Evolutionary conservation across 2,888 invertebrate species (phyloP), one percentile per base, ranked within the genome.

Genomic region (Clivina fossor): DNA sequence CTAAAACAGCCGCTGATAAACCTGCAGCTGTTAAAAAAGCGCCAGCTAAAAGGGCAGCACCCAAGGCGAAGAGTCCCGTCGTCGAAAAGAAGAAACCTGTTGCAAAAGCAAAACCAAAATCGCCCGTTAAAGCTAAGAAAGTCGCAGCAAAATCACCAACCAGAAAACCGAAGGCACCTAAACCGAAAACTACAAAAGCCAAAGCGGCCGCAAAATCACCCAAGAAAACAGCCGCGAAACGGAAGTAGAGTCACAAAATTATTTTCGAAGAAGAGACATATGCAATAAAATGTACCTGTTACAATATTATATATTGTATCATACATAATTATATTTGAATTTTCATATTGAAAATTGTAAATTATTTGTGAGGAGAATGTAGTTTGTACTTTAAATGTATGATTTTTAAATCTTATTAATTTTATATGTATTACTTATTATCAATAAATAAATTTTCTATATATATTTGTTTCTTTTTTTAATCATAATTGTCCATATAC

Each of bases 141-240:
- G 46, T 38, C 9, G 54, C 58, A 4, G 56, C 50, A 0, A 58
- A 47, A 1, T 66, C 46, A 0, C 70, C 58, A 1, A 62, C 66
- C 2, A 71, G 70, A 57, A 74, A 73, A 43, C 70, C 74, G 0
- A 74, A 70, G 56, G 68, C 73, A 2, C 72, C 74, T 4, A 74
- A 72, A 46, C 70, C 73, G 9, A 72, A 71, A 62, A 73, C 49
- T 9, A 49, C 38, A 15, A 47, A 47, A 11, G 15, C 47, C 22
- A 47, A 47, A 47, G 15, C 24, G 11, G 19, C 33, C 8, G 30
- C 44, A 8, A 47, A 47, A 24, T 11, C 44, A 4, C 4, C 32
- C 3, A 47, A 47, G 22, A 47, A 35, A 18, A 32, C 30, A 33
- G n/a, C 47, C 18, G 33, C 47, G 9, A 47, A 47, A 33, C 32